Percentiles rank a stretch among this genome's conserved stretches.
phyloP scores from a whole-genome alignment of 2,113 vertebrate species.

The Chaetodon trifascialis region DNA sequence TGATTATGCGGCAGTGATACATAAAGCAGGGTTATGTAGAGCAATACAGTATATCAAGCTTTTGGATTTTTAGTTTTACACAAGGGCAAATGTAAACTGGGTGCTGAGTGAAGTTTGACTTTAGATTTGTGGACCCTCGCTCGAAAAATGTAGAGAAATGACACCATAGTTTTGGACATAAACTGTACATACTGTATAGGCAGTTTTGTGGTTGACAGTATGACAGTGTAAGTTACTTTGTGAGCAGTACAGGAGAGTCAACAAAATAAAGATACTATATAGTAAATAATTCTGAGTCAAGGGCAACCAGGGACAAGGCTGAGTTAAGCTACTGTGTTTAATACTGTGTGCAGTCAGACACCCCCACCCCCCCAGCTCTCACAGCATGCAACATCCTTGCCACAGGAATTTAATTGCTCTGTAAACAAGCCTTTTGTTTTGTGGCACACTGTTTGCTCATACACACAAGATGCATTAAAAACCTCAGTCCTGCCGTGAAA shows the following conservation, averaged over 20 bases:
- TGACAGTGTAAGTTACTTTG: background rate
- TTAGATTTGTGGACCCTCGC: background rate
- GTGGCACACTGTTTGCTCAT: slow-evolving; percentile 71
- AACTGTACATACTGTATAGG: slow-evolving; percentile 15
- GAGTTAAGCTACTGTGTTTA: slow-evolving; percentile 56
- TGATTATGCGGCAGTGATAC: slow-evolving; percentile 71
- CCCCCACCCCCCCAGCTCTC: slow-evolving; percentile 63
- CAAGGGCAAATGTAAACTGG: slow-evolving; percentile 1
- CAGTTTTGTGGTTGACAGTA: background rate
- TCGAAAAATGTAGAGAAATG: slow-evolving; percentile 10
- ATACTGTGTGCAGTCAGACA: slow-evolving; percentile 59
- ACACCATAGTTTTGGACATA: background rate
- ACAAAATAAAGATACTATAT: slow-evolving; percentile 24
- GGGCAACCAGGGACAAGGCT: slow-evolving; percentile 38
- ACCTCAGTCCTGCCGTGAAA: slow-evolving; percentile 57
- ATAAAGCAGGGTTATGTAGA: slow-evolving; percentile 47
- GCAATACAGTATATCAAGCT: slow-evolving; percentile 5
- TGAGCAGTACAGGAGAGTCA: background rate
- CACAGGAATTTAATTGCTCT: slow-evolving; percentile 82
- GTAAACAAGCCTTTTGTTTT: slow-evolving; percentile 81
- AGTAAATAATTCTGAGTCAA: slow-evolving; percentile 26
- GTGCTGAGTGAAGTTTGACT: background rate
- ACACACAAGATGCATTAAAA: slow-evolving; percentile 74
- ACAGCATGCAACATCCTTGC: slow-evolving; percentile 81
- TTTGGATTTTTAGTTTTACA: slow-evolving; percentile 22